phyloP scores from a whole-genome alignment of 2,888 invertebrate genomes.

The Halocaridina rubra region DNA sequence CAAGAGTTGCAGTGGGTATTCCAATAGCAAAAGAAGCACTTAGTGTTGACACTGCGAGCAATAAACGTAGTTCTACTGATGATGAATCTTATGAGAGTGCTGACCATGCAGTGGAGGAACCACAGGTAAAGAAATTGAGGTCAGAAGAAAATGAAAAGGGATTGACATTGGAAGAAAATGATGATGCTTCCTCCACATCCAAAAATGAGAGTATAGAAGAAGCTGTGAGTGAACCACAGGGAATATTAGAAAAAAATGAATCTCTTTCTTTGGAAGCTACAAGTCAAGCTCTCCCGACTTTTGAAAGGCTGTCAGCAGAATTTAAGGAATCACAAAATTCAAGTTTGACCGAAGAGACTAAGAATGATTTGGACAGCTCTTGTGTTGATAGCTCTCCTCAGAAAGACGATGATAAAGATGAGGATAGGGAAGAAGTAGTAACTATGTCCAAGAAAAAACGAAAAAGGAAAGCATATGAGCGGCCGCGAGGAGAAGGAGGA shows the following conservation, averaged over 20 bases:
- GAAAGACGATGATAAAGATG: conserved; percentile 16
- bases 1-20: too few species aligned
- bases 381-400: not conserved
- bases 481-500: conserved; percentile 51
- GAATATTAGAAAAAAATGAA: too few species aligned
- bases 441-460: conserved; percentile 38
- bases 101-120: too few species aligned
- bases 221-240: not conserved
- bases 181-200: not conserved
- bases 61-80: too few species aligned
- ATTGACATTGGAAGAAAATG: not conserved
- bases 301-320: not conserved
- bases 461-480: conserved; percentile 41
- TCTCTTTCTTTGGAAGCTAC: too few species aligned
- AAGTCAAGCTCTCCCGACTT: not conserved
- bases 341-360: conserved; percentile 29
- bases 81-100: too few species aligned
- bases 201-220: not conserved
- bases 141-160: not conserved
- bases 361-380: conserved; percentile 15
- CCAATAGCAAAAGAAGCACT: too few species aligned
- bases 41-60: too few species aligned
- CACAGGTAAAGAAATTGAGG: not conserved
- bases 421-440: conserved; percentile 25
- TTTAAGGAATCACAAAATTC: not conserved